These are phyloP conservation scores for Drosophila borborema DNA, from an alignment of 2,888 invertebrate genomes.

Conservation along the genomic window DNA sequence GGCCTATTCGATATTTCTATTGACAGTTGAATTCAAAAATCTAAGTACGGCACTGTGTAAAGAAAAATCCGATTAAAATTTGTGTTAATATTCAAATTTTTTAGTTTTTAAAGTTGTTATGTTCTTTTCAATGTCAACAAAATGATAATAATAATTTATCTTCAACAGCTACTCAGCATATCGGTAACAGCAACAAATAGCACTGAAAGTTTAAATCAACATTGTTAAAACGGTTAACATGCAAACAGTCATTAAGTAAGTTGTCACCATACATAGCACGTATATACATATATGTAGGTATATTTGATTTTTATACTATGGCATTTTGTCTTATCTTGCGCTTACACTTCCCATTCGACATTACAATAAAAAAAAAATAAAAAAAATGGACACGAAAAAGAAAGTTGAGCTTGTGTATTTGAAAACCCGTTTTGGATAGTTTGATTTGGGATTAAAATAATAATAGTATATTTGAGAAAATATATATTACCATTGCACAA, in stretches of 20 bases:
- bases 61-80: conserved; percentile 16
- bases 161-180: conserved; percentile 60
- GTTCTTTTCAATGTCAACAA: conserved; percentile 39
- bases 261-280: conserved; percentile 34
- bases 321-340: conserved; percentile 21
- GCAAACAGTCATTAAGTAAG: conserved; percentile 85
- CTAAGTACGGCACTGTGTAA: conserved; percentile 53
- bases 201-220: conserved; percentile 38
- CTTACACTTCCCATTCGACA: conserved; percentile 14
- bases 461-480: neutral
- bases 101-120: conserved; percentile 22
- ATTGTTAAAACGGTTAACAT: conserved; percentile 71
- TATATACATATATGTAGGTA: conserved; percentile 6
- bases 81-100: conserved; percentile 29
- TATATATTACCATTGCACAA: neutral
- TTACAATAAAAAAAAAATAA: conserved; percentile 39
- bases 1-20: conserved; percentile 17
- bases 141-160: conserved; percentile 63
- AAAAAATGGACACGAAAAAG: conserved; percentile 64
- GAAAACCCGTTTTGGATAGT: conserved; percentile 66
- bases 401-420: conserved; percentile 75
- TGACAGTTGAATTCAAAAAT: conserved; percentile 52
- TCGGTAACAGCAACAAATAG: conserved; percentile 38
- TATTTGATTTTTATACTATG: conserved; percentile 14
- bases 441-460: conserved; percentile 32